Conservation (phyloP, 2,888 invertebrate genomes). For the Nymphalis c-album region DNA sequence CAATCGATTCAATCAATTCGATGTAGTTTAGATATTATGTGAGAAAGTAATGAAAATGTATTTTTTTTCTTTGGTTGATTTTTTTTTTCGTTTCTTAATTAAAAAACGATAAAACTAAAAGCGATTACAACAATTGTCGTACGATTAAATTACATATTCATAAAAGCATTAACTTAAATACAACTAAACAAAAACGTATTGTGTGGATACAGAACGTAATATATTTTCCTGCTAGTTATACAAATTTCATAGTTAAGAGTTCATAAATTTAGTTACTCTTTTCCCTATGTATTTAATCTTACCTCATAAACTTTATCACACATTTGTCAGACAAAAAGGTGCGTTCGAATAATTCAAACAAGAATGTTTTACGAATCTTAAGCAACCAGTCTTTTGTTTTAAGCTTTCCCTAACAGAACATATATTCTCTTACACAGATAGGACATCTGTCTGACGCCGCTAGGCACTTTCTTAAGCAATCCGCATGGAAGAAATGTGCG, state of each 20-base stretch:
- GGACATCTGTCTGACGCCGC: conserved; percentile 86
- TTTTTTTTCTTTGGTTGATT: too few relatives aligned
- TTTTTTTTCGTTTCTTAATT: too few relatives aligned
- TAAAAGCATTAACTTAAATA: conserved; percentile 3
- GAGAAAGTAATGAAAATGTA: too few relatives aligned
- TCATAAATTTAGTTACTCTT: conserved; percentile 9
- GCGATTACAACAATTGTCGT: too few relatives aligned
- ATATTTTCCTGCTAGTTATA: not conserved
- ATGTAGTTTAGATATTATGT: too few relatives aligned
- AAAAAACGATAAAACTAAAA: too few relatives aligned
- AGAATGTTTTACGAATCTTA: conserved; percentile 31
- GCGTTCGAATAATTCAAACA: conserved; percentile 3
- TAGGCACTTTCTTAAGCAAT: conserved; percentile 87
- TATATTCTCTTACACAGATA: conserved; percentile 86
- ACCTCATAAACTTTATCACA: conserved; percentile 21
- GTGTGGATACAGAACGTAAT: conserved; percentile 1
- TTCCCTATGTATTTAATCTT: conserved; percentile 8
- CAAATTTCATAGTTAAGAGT: not conserved
- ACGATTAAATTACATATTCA: too few relatives aligned
- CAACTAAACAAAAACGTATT: not conserved
- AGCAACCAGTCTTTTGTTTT: conserved; percentile 57
- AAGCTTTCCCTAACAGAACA: conserved; percentile 63
- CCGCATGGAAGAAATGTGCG: conserved; percentile 90
- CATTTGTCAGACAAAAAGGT: conserved; percentile 18
- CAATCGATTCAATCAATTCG: too few relatives aligned